These are phyloP conservation scores for Andrena bicolor DNA, from an alignment of 2,888 invertebrate species.

Conservation along the genomic window DNA sequence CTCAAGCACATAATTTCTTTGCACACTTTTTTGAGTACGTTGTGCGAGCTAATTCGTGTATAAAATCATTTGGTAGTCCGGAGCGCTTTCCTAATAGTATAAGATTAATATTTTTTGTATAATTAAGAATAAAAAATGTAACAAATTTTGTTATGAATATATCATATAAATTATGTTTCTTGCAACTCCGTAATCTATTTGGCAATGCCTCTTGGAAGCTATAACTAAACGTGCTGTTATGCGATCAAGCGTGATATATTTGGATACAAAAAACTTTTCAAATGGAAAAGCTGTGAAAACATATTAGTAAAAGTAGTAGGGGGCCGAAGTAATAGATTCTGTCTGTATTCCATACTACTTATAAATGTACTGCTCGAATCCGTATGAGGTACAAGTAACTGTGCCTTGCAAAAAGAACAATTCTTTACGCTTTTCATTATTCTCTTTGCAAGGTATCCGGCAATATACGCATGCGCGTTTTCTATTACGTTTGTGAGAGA, in stretches of 20 bases:
- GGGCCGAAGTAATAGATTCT: not conserved
- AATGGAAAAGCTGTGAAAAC: not conserved
- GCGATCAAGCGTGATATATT: not conserved
- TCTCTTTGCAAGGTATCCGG: not conserved
- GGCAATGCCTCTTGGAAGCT: not conserved
- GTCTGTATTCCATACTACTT: not conserved
- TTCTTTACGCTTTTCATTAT: not conserved
- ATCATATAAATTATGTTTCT: conserved; percentile 2
- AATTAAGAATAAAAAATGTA: conserved; percentile 2
- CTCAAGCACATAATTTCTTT: no score
- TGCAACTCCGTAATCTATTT: not conserved
- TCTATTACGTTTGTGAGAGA: not conserved
- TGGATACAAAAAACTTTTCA: not conserved
- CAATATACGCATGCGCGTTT: not conserved
- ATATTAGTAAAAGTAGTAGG: not conserved
- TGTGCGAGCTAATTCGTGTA: not conserved
- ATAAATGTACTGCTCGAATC: conserved; percentile 1
- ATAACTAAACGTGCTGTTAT: not conserved
- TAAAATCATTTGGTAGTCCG: not conserved
- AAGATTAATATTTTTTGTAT: not conserved
- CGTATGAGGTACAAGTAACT: not conserved
- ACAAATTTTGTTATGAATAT: not conserved
- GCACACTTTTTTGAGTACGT: not conserved
- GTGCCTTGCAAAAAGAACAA: not conserved
- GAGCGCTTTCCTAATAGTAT: conserved; percentile 1